These are phyloP conservation scores for Apogon talboti DNA, from an alignment of 2,797 vertebrate species.

Conservation along the genomic window DNA sequence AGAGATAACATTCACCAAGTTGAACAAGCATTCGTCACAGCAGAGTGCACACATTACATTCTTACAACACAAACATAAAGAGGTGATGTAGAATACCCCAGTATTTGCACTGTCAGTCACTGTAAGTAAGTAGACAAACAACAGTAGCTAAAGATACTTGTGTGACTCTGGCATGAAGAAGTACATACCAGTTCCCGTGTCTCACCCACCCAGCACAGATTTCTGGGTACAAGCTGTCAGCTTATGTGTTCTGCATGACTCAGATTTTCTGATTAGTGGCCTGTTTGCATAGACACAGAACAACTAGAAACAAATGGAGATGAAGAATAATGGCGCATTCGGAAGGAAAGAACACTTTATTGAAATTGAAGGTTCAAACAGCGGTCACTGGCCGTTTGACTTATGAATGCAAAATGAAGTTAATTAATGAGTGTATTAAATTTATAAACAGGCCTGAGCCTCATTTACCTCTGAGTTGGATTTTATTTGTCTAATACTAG, in stretches of 20 bases:
- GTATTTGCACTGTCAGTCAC: slow-evolving; percentile 40
- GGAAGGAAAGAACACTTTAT: slow-evolving; percentile 46
- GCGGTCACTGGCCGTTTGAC: slow-evolving; percentile 26
- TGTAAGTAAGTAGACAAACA: slow-evolving; percentile 42
- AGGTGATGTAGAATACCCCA: slow-evolving; percentile 15
- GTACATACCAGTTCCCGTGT: slow-evolving; percentile 45
- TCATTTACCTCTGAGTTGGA: background rate
- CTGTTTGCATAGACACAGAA: slow-evolving; percentile 76
- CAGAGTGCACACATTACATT: slow-evolving; percentile 26
- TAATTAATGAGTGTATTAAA: background rate
- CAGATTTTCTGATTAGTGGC: slow-evolving; percentile 78
- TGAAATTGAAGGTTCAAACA: slow-evolving; percentile 41
- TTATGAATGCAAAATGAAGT: slow-evolving; percentile 25
- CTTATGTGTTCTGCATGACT: slow-evolving; percentile 77
- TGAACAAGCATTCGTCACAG: slow-evolving; percentile 5
- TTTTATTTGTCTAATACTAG: background rate
- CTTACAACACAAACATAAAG: slow-evolving; percentile 8
- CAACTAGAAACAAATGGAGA: slow-evolving; percentile 68
- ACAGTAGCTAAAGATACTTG: slow-evolving; percentile 21
- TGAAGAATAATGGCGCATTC: slow-evolving; percentile 40
- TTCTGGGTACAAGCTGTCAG: slow-evolving; percentile 61
- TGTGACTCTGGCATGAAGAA: slow-evolving; percentile 41
- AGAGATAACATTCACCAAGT: background rate
- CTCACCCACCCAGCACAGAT: slow-evolving; percentile 42
- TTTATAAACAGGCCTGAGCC: background rate